phyloP scores from a whole-genome alignment of 2,797 vertebrate species.

The Myotis planiceps region DNA sequence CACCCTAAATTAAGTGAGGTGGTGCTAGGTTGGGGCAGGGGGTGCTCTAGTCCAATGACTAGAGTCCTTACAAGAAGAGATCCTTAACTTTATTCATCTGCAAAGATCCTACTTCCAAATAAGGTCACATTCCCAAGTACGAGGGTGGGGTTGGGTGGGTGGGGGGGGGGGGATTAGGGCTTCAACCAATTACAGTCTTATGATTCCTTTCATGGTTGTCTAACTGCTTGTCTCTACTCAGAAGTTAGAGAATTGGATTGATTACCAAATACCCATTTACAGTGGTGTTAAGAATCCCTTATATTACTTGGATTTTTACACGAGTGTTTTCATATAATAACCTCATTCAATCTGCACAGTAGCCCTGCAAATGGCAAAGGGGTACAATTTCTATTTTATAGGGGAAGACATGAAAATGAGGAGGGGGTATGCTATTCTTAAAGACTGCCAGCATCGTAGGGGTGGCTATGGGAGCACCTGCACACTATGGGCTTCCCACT shows the following conservation, averaged over 20 bases:
- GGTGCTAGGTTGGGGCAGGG: not conserved
- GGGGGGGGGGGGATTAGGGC: fast-evolving
- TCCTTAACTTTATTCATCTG: not conserved
- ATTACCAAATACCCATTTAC: not conserved
- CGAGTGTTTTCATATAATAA: not conserved
- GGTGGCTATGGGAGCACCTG: not conserved
- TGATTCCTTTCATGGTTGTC: not conserved
- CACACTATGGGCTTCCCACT: not conserved
- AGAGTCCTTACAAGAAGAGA: not conserved
- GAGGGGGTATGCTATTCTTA: not conserved
- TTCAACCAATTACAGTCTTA: not conserved
- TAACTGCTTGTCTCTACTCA: not conserved
- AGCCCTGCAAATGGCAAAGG: not conserved
- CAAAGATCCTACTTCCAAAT: not conserved
- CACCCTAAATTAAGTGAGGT: not conserved
- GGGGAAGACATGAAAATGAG: not conserved
- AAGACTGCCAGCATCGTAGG: not conserved
- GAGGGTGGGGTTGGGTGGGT: fast-evolving
- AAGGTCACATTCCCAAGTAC: not conserved
- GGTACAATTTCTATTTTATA: not conserved
- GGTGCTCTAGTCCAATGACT: not conserved
- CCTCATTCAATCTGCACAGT: not conserved
- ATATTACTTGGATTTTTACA: not conserved
- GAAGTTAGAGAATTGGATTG: not conserved
- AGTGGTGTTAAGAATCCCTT: not conserved